Conservation (phyloP, 2,797 vertebrate species). For the Luscinia megarhynchos region DNA sequence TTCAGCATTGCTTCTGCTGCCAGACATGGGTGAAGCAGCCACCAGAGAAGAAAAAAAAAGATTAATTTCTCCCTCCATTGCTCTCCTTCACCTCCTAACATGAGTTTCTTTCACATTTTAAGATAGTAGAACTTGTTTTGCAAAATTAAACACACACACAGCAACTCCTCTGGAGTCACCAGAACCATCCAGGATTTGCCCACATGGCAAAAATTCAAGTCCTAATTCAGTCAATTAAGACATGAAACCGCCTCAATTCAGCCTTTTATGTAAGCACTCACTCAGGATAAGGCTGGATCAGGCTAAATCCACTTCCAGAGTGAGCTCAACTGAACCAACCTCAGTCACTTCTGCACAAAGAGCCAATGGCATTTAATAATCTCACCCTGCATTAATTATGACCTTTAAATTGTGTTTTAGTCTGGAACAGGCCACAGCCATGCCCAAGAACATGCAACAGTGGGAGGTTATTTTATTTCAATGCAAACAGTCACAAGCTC, state of each 20-base stretch:
- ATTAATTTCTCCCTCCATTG: background rate
- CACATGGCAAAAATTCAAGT: background rate
- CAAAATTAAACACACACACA: background rate
- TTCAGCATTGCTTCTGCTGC: background rate
- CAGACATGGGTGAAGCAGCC: background rate
- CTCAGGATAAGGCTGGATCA: background rate
- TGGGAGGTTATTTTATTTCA: background rate
- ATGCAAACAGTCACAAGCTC: background rate
- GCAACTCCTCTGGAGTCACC: background rate
- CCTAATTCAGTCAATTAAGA: background rate
- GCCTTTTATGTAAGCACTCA: fast-evolving
- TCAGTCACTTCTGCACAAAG: background rate
- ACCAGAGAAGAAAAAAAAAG: background rate
- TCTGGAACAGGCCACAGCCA: background rate
- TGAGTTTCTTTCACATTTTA: background rate
- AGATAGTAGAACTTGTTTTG: background rate
- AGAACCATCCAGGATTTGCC: background rate
- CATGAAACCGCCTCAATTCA: background rate
- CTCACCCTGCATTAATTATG: background rate
- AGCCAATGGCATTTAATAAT: fast-evolving
- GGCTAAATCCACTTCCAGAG: background rate
- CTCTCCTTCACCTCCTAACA: background rate
- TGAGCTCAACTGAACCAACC: background rate
- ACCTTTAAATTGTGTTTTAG: background rate
- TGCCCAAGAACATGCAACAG: too few relatives aligned